A percentile compares a stretch with the other conserved stretches of the same genome.
Conservation (phyloP, 1,140 invertebrate species). For the Trichogramma pretiosum region DNA sequence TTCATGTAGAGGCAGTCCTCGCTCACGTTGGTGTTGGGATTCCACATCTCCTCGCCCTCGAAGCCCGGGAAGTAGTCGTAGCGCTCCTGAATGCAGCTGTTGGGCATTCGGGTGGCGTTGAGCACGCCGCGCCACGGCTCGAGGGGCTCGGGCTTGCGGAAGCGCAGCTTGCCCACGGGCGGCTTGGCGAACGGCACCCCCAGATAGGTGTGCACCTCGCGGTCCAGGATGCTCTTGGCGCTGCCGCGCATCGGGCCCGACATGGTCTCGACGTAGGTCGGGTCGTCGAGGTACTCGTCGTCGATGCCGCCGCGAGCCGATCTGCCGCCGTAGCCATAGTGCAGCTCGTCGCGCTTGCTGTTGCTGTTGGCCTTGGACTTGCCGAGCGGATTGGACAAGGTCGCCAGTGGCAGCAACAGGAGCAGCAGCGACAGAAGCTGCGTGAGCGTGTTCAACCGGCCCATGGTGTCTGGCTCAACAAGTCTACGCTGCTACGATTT, state of each 20-base stretch:
- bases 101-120: conserved; percentile 68
- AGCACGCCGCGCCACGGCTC: conserved; percentile 78
- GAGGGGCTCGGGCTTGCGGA: conserved; percentile 73
- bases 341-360: neutral
- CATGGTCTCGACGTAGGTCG: conserved; percentile 56
- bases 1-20: conserved; percentile 93
- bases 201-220: conserved; percentile 81
- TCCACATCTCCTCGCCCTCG: conserved; percentile 91
- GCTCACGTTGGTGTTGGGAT: conserved; percentile 83
- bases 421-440: neutral
- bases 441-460: too few species aligned
- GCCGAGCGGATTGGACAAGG: too few species aligned
- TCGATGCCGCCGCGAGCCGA: neutral
- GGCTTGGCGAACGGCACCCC: conserved; percentile 93
- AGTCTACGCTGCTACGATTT: too few species aligned
- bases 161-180: conserved; percentile 77
- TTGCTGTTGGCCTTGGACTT: neutral
- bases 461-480: conserved; percentile 9
- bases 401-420: neutral
- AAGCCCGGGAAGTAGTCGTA: conserved; percentile 84
- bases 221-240: conserved; percentile 63
- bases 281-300: conserved; percentile 15
- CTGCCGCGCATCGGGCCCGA: conserved; percentile 70
- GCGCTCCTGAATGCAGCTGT: conserved; percentile 76
- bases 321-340: too few species aligned